Evolutionary conservation across 2,888 invertebrate genomes (phyloP).

Genomic region (Machimus rusticus): DNA sequence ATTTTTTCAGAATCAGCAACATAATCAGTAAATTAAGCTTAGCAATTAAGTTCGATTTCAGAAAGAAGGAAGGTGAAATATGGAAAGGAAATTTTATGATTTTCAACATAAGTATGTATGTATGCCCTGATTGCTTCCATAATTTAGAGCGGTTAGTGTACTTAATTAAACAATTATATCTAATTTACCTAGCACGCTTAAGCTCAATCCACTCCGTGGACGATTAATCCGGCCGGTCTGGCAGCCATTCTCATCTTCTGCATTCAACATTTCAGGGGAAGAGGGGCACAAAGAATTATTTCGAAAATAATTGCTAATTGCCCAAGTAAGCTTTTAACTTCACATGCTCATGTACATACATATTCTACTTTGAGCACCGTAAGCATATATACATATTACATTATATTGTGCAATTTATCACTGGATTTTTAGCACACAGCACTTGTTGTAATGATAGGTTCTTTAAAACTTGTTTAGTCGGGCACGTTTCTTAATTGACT

Average conservation of each 20-base stretch:
- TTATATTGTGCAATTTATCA: not conserved
- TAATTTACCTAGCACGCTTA: conserved; percentile 62
- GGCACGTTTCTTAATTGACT: not conserved
- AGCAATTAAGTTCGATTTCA: not conserved
- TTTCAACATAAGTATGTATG: not conserved
- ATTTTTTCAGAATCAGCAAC: not conserved
- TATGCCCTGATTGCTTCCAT: not conserved
- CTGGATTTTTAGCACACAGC: not conserved
- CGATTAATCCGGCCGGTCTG: conserved; percentile 59
- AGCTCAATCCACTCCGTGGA: conserved; percentile 62
- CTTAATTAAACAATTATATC: not conserved
- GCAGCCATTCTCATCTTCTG: not conserved
- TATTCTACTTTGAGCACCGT: not conserved
- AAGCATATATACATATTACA: not conserved
- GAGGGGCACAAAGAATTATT: not conserved
- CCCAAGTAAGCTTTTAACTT: not conserved
- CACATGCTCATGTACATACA: not conserved
- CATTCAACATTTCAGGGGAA: not conserved
- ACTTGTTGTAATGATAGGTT: not conserved
- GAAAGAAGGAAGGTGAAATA: not conserved
- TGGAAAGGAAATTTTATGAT: not conserved
- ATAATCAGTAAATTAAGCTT: not conserved
- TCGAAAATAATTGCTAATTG: not conserved
- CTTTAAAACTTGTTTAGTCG: not conserved
- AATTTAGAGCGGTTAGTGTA: not conserved